Evolutionary conservation across 2,888 invertebrate species (phyloP).

Genomic region (Orthonevra nobilis): DNA sequence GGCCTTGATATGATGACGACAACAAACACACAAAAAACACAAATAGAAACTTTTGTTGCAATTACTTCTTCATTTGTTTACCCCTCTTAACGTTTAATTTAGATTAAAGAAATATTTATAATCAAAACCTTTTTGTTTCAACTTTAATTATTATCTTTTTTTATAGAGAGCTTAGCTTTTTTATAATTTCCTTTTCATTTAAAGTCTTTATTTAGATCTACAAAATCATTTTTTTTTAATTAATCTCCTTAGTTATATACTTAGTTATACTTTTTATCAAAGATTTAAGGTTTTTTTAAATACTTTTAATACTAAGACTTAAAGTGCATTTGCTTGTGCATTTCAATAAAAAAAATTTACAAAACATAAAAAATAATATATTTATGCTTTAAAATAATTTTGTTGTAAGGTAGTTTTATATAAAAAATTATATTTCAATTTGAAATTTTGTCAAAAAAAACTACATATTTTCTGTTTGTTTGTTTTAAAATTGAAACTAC

Average conservation of each 20-base stretch:
- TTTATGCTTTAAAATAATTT: constrained; percentile 26
- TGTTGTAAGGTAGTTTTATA: constrained; percentile 20
- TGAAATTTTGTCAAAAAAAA: constrained; percentile 34
- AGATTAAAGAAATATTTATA: constrained; percentile 62
- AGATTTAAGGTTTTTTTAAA: constrained; percentile 1
- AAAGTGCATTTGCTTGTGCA: constrained; percentile 50
- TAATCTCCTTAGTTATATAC: constrained; percentile 11
- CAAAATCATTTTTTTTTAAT: constrained; percentile 24
- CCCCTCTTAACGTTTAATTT: constrained; percentile 37
- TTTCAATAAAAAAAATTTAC: constrained; percentile 25
- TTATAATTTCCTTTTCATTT: constrained; percentile 44
- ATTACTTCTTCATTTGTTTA: constrained; percentile 55
- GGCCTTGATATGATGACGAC: constrained; percentile 1
- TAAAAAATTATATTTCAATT: constrained; percentile 43
- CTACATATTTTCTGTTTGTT: constrained; percentile 48
- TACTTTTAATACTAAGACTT: constrained; percentile 45
- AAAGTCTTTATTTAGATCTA: constrained; percentile 56
- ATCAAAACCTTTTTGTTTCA: constrained; percentile 46
- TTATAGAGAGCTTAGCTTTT: constrained; percentile 44
- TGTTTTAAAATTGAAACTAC: constrained; percentile 57
- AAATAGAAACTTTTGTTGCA: constrained; percentile 23
- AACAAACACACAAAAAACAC: constrained; percentile 19
- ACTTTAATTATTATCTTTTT: too few relatives aligned
- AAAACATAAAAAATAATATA: constrained; percentile 1
- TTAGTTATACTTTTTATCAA: constrained; percentile 20